These are phyloP conservation scores for Chorisops tibialis DNA, from an alignment of 2,888 invertebrate genomes.

Conservation along the genomic window DNA sequence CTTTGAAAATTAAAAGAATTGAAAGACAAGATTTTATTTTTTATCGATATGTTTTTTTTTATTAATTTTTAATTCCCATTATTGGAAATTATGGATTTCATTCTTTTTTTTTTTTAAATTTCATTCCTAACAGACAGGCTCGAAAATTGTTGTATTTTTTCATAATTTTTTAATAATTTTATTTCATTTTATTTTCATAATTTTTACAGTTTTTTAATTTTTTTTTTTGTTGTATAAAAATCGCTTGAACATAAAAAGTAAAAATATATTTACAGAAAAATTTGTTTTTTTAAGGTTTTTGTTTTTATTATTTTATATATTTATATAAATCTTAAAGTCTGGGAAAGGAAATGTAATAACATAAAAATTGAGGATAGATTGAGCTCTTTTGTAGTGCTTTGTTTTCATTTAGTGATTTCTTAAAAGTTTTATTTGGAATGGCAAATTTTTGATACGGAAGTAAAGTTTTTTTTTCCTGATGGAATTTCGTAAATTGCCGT, in stretches of 20 bases:
- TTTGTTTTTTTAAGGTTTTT: no score
- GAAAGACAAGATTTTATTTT: neutral
- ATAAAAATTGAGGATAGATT: no score
- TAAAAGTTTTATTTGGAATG: no score
- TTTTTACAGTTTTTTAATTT: neutral
- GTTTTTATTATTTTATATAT: no score
- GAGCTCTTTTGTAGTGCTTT: no score
- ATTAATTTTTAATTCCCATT: conserved; percentile 19
- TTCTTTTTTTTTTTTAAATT: conserved; percentile 11
- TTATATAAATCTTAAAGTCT: no score
- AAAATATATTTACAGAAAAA: neutral
- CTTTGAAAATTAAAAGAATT: neutral
- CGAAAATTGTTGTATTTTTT: conserved; percentile 1
- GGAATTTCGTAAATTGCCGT: no score
- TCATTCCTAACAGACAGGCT: conserved; percentile 14
- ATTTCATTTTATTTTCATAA: conserved; percentile 5
- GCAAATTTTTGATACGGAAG: no score
- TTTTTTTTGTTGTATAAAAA: neutral
- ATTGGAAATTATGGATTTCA: conserved; percentile 11
- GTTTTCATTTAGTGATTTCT: no score
- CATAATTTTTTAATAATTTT: conserved; percentile 2
- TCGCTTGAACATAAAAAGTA: neutral
- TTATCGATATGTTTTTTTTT: conserved; percentile 20
- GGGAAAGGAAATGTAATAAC: no score
- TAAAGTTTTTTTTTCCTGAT: no score